Evolutionary conservation across 2,888 invertebrate species (phyloP).

Genomic region (Pyrrhia umbra): DNA sequence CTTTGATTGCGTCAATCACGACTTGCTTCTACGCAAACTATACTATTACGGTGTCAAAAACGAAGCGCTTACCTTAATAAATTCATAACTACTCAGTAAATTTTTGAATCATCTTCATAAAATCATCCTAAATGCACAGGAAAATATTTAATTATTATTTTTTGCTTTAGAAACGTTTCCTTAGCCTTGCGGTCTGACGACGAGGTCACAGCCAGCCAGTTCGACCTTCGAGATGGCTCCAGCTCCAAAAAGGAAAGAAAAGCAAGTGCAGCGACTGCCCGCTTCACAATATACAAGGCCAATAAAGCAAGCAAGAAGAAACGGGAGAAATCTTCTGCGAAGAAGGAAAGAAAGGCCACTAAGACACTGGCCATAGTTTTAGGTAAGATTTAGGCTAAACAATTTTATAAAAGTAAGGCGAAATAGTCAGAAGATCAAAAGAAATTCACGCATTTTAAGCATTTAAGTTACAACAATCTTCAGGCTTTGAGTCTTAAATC

Average conservation of each 20-base stretch:
- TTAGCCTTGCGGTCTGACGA: slow-evolving; percentile 85
- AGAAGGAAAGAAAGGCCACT: slow-evolving; percentile 99
- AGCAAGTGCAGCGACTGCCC: slow-evolving; percentile 92
- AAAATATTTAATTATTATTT: background rate
- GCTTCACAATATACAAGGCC: slow-evolving; percentile 97
- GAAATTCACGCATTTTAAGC: too few species aligned
- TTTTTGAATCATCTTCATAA: too few species aligned
- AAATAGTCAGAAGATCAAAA: background rate
- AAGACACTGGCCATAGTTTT: slow-evolving; percentile 99
- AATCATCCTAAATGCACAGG: background rate
- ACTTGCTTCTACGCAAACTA: too few species aligned
- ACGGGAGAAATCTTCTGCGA: slow-evolving; percentile 97
- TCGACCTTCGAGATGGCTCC: slow-evolving; percentile 83
- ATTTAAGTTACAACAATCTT: too few species aligned
- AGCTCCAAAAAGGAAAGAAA: slow-evolving; percentile 93
- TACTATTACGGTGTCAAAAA: too few species aligned
- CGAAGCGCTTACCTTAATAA: too few species aligned
- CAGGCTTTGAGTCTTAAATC: too few species aligned
- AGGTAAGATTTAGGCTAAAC: slow-evolving; percentile 91
- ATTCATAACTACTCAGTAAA: too few species aligned
- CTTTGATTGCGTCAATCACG: too few species aligned
- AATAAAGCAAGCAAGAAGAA: slow-evolving; percentile 98
- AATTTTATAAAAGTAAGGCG: background rate
- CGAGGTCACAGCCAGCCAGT: slow-evolving; percentile 80
- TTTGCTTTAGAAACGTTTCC: slow-evolving; percentile 90